These are phyloP conservation scores for Coelopa frigida DNA, from an alignment of 1,140 invertebrate species.

Conservation along the genomic window DNA sequence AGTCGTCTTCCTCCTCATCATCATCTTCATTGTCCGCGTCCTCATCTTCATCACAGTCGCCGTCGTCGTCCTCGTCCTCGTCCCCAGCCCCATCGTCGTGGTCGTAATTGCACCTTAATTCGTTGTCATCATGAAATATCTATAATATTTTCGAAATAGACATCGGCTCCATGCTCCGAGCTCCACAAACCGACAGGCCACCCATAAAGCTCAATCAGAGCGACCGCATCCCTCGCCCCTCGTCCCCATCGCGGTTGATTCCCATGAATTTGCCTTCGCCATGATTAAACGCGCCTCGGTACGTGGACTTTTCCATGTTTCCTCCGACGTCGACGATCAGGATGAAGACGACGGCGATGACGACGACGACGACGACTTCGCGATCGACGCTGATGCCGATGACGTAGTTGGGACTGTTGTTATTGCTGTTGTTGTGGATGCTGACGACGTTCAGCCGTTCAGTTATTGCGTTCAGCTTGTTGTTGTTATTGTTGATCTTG, in stretches of 20 bases:
- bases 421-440: background rate
- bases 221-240: background rate
- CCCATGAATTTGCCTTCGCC: background rate
- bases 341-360: too few species aligned
- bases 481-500: background rate
- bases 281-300: too few species aligned
- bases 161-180: slow-evolving; percentile 14
- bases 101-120: slow-evolving; percentile 8
- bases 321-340: background rate
- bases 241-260: background rate
- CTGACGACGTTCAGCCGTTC: background rate
- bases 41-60: slow-evolving; percentile 2
- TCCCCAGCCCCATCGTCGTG: background rate
- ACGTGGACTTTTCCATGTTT: background rate
- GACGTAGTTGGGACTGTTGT: background rate
- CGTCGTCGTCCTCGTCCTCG: background rate
- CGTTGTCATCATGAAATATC: slow-evolving; percentile 17
- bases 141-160: slow-evolving; percentile 15
- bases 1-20: too few species aligned
- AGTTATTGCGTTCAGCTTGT: background rate
- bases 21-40: too few species aligned
- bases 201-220: slow-evolving; percentile 14
- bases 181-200: slow-evolving; percentile 11
- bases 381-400: background rate
- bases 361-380: background rate